Conservation (phyloP, 2,113 vertebrate species). For the Gnathonemus longibarbis region DNA sequence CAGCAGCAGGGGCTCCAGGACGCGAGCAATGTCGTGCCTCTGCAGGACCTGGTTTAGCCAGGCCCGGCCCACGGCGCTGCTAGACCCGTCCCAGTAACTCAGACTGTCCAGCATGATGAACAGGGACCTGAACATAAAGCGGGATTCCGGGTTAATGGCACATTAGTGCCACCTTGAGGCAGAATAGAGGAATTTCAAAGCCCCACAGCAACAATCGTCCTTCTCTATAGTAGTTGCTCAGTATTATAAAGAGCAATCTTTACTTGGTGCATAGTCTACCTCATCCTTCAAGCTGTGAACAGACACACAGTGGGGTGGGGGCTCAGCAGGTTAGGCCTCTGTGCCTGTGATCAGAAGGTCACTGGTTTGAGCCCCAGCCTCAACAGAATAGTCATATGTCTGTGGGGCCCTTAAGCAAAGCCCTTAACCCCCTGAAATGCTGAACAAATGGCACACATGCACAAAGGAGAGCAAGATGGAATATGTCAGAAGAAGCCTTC, state of each 20-base stretch:
- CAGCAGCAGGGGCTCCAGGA: constrained; percentile 87
- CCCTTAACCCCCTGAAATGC: background rate
- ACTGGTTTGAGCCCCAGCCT: background rate
- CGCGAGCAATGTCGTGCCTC: constrained; percentile 92
- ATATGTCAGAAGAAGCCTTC: background rate
- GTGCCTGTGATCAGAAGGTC: background rate
- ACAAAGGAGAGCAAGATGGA: background rate
- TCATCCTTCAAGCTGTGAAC: background rate
- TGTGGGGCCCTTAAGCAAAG: background rate
- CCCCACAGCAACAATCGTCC: background rate
- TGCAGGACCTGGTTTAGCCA: constrained; percentile 97
- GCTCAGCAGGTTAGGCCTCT: background rate
- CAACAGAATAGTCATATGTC: background rate
- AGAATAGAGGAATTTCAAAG: background rate
- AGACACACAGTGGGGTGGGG: background rate
- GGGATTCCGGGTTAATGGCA: background rate
- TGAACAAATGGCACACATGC: background rate
- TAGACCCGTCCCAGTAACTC: constrained; percentile 88
- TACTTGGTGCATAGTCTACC: background rate
- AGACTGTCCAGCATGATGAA: constrained; percentile 98
- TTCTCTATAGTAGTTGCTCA: background rate
- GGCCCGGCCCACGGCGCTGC: constrained; percentile 85
- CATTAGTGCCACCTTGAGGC: background rate
- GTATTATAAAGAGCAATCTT: background rate
- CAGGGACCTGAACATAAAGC: constrained; percentile 68